Evolutionary conservation across 2,797 vertebrate species (phyloP), one percentile per base, ranked within the genome.

Genomic region (Sebastiscus tertius): DNA sequence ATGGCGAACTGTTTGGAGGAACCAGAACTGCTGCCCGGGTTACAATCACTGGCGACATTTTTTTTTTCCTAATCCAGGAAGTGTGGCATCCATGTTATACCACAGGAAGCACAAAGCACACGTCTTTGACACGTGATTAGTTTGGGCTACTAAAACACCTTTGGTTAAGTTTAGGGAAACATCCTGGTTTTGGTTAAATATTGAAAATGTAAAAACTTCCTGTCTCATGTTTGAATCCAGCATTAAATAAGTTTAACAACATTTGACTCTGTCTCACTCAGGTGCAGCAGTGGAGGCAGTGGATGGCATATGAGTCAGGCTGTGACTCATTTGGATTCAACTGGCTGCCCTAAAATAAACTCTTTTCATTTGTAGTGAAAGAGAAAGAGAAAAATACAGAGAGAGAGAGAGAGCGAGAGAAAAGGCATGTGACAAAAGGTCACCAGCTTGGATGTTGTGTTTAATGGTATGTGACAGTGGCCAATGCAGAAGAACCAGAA

Each of bases 221-320:
- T 52, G 58, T 60, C 46, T 81, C 12, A 3, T 79, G 64, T 27
- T 54, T 22, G 11, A 75, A 61, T 65, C 18, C 49, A 42, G 16
- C n/a, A 59, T 31, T 24, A 33, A 72, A 75, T 77, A 24, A 75
- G 56, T 72, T 29, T 24, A 39, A 67, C 61, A 24, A 2, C 61
- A 26, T 46, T 73, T 81, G 69, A 80, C 76, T 83, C 46, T n/a
- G 77, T 81, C 64, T 82, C 63, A 60, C 52, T 67, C 55, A 39
- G 78, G 64, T 70, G 62, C 80, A 27, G 66, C 58, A 77, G 59
- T 4, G 69, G 65, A 79, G 69, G 73, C 80, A 82, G 60, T 73
- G 75, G 80, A 72, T 73, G 81, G 5, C 64, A 81, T 34, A 76
- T 84, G 82, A 92, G 79, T 91, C 83, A 87, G 14, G n/a, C 63